Conservation (phyloP, 1,140 invertebrate genomes). For the Elymnias hypermnestra region DNA sequence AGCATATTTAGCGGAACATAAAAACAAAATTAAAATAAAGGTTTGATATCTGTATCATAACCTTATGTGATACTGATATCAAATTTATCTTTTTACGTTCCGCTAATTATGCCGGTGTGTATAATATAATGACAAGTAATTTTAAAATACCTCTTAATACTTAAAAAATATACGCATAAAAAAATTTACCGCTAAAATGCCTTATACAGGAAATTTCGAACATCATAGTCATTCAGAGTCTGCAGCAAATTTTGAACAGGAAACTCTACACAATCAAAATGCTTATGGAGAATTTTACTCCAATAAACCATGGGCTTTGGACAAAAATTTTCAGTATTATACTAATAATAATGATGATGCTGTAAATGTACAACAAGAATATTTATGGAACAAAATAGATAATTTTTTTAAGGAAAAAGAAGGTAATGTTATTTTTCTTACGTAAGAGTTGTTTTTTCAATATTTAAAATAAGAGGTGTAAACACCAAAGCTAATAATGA, state of each 20-base stretch:
- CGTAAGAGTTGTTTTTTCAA: neutral
- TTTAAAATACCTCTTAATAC: no score
- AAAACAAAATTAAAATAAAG: no score
- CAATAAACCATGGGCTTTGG: neutral
- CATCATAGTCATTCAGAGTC: neutral
- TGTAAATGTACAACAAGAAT: neutral
- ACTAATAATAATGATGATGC: neutral
- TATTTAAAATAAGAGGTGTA: no score
- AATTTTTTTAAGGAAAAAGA: constrained; percentile 4
- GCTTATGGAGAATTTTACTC: neutral
- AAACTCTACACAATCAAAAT: neutral
- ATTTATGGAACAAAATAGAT: constrained; percentile 11
- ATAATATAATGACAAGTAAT: no score
- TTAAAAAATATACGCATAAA: neutral
- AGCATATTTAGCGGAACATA: no score
- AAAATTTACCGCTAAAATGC: neutral
- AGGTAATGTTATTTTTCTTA: neutral
- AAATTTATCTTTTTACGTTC: no score
- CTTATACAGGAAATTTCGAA: neutral
- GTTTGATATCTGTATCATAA: no score
- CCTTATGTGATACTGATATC: no score
- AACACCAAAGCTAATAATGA: no score
- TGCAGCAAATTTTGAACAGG: constrained; percentile 3
- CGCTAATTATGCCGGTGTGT: no score
- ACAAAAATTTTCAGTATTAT: neutral